Base-by-base conservation (phyloP, 2,797 vertebrate species). In the Capromys pilorides region DNA sequence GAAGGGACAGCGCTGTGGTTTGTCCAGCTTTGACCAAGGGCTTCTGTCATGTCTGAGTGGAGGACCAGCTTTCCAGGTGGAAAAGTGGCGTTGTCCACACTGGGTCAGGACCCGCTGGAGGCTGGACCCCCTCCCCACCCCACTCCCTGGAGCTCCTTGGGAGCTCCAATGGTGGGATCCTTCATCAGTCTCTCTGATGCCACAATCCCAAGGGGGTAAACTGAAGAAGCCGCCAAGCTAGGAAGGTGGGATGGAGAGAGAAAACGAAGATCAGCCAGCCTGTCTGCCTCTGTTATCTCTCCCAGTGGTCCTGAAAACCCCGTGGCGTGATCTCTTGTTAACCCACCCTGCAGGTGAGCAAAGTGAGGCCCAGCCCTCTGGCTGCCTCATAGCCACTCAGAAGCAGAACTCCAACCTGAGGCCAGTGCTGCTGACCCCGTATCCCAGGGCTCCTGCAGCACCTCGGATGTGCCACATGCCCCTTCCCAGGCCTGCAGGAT, bases 151-250 rank as follows among this genome's bases (percentile, higher is more conserved):
- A 85, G 57, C 61, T 78, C 86, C 83, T 69, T 82, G 93, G 89
- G 95, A 95, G 90, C 77, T 31, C 66, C 62, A 54, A 81, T 85
- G 45, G 78, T 91, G 91, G 86, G 89, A 69, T 36, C 85, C 41
- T 45, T 67, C 79, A 82, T 93, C 24, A 92, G 86, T 21, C 86
- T 94, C 90, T 94, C 90, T 93, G 88, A 90, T 95, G 7, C 2
- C 59, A 33, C 39, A 22, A 3, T 28, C 57, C 96, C 84, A 0
- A 0, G 57, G 28, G 24, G 94, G 31, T 75, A 90, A 94, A 87
- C 77, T 66, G 61, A 94, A 92, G 81, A 91, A 33, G 67, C 36
- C 57, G 89, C 84, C 78, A 66, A 87, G 61, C 87, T 54, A 16
- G 28, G 77, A 67, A 39, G 31, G 77, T 54, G 8, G 14, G 45